Evolutionary conservation across 2,797 vertebrate species (phyloP), one percentile per base, ranked within the genome.

Genomic region (Gadopsis marmoratus): DNA sequence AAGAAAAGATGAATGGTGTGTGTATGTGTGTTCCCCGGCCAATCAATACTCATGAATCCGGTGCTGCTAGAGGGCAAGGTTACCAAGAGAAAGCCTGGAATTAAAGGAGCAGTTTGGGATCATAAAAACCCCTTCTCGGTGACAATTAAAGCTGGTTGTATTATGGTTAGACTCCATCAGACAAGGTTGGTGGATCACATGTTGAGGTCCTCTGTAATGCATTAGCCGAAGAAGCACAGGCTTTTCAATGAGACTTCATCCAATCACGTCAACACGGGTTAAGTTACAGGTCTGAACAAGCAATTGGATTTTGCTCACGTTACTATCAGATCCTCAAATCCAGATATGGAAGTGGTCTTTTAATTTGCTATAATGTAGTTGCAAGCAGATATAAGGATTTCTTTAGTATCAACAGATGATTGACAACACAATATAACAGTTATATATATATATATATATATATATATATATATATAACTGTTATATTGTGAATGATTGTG

Each of bases 31-130:
- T 79, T 74, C 63, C 66, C 55, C 26, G 60, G 71, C 64, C 55
- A 72, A 93, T 93, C 93, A 82, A 94, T 94, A 90, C 82, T 85
- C 79, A 85, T 82, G 84, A 89, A 92, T 87, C 13, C 1, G 43
- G 70, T 56, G 78, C 71, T 68, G 81, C 74, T 69, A 16, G 76
- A 78, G 79, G 84, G 67, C 82, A 83, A 88, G 82, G 81, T 86
- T 79, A 89, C 74, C 16, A 62, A 59, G 56, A 75, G 35, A 82
- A 63, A 76, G 68, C 59, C 47, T n/a, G 39, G 13, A 39, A 68
- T 64, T 66, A 58, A 74, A 67, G 14, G 35, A 82, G 51, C 23
- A 62, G 54, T 58, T 61, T 61, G 55, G 51, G 55, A 75, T 71
- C 8, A 68, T 67, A 73, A 71, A 63, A 66, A 37, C 4, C 9